Conservation (phyloP, 2,888 invertebrate genomes). For the Glyphotaelius pellucidus region DNA sequence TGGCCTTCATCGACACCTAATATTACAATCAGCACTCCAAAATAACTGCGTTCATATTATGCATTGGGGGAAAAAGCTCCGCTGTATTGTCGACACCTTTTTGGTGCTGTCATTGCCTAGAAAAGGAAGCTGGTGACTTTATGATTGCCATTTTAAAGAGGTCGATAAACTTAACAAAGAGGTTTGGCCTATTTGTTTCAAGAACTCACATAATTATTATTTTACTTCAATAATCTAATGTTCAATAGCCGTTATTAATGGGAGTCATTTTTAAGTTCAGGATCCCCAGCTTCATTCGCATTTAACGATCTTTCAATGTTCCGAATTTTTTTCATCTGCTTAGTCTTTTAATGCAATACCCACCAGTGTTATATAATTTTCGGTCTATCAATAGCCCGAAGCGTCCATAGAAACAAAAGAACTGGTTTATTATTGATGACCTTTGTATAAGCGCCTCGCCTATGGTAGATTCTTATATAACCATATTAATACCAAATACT, state of each 20-base stretch:
- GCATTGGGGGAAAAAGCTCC: neutral
- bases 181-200: neutral
- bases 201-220: neutral
- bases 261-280: neutral
- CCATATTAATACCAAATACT: neutral
- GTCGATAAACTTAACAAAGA: neutral
- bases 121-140: neutral
- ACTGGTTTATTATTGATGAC: neutral
- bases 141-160: neutral
- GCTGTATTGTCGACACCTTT: neutral
- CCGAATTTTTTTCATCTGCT: neutral
- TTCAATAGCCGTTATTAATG: neutral
- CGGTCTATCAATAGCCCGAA: neutral
- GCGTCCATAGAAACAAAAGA: neutral
- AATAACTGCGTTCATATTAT: neutral
- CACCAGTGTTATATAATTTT: neutral
- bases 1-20: neutral
- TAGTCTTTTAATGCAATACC: neutral
- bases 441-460: neutral
- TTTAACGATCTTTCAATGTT: neutral
- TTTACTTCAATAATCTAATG: too few relatives aligned
- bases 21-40: neutral
- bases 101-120: neutral
- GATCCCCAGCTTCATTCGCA: neutral
- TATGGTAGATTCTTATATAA: neutral